A percentile compares a stretch with the other conserved stretches of the same genome.
phyloP scores from a whole-genome alignment of 1,140 invertebrate species.

The Sycobia sp. region DNA sequence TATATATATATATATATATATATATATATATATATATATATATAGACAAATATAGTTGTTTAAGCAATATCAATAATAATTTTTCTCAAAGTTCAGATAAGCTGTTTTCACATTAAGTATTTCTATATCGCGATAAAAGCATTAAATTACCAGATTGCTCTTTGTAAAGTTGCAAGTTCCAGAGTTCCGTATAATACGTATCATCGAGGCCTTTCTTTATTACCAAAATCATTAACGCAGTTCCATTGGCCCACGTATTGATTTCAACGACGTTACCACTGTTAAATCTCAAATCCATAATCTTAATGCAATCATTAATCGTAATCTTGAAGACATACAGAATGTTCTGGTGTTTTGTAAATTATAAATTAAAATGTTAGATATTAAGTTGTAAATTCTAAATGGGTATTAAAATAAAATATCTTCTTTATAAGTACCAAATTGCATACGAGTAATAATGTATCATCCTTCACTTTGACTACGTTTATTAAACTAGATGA shows the following conservation, averaged over 20 bases:
- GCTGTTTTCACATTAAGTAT: too few species aligned
- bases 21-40: too few species aligned
- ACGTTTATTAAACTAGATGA: conserved; percentile 30
- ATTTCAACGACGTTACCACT: conserved; percentile 2
- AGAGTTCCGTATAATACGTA: conserved; percentile 5
- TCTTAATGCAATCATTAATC: neutral
- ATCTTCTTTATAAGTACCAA: neutral
- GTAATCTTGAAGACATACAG: neutral
- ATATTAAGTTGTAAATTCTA: too few species aligned
- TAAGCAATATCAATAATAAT: too few species aligned
- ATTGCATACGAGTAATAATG: conserved; percentile 38
- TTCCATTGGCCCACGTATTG: neutral
- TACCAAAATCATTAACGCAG: conserved; percentile 1
- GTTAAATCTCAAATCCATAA: conserved; percentile 5
- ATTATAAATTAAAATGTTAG: neutral
- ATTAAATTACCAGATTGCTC: neutral
- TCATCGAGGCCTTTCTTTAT: neutral
- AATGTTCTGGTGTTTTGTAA: neutral
- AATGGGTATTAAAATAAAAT: neutral
- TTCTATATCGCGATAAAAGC: too few species aligned
- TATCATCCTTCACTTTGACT: conserved; percentile 35
- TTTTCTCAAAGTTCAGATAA: too few species aligned
- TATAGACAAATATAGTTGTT: too few species aligned
- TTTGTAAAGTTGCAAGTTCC: neutral
- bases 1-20: too few species aligned